Conservation (phyloP, 2,113 vertebrate species). For the Hepsetus odoe region DNA sequence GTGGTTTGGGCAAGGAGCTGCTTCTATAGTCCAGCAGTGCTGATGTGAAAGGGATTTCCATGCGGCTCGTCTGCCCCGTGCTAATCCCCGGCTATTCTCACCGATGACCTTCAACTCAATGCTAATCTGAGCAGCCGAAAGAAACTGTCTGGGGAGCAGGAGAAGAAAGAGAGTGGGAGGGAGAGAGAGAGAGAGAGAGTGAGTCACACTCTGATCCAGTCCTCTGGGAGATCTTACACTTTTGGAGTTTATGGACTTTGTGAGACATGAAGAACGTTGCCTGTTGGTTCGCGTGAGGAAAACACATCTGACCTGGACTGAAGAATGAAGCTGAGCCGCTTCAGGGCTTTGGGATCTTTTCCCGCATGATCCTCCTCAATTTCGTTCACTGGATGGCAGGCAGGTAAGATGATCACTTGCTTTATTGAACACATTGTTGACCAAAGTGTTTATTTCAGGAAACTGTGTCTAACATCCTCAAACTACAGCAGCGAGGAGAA, state of each 20-base stretch:
- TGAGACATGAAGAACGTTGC: slow-evolving; percentile 21
- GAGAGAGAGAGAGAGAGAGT: slow-evolving; percentile 5
- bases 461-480: too few relatives aligned
- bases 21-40: slow-evolving; percentile 56
- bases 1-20: slow-evolving; percentile 55
- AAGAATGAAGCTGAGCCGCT: background rate
- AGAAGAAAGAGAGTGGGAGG: slow-evolving; percentile 25
- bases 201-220: background rate
- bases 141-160: slow-evolving; percentile 43
- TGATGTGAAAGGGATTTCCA: slow-evolving; percentile 64
- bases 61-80: slow-evolving; percentile 60
- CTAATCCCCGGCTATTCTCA: slow-evolving; percentile 71
- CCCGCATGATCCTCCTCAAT: background rate
- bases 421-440: too few relatives aligned
- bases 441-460: too few relatives aligned
- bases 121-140: slow-evolving; percentile 60
- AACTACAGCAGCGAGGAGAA: too few relatives aligned
- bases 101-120: slow-evolving; percentile 48
- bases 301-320: background rate
- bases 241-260: slow-evolving; percentile 13
- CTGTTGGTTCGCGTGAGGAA: background rate
- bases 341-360: background rate
- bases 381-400: background rate
- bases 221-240: background rate
- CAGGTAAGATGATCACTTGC: background rate